phyloP scores from a whole-genome alignment of 2,113 vertebrate species.

The Phaetusa simplex region DNA sequence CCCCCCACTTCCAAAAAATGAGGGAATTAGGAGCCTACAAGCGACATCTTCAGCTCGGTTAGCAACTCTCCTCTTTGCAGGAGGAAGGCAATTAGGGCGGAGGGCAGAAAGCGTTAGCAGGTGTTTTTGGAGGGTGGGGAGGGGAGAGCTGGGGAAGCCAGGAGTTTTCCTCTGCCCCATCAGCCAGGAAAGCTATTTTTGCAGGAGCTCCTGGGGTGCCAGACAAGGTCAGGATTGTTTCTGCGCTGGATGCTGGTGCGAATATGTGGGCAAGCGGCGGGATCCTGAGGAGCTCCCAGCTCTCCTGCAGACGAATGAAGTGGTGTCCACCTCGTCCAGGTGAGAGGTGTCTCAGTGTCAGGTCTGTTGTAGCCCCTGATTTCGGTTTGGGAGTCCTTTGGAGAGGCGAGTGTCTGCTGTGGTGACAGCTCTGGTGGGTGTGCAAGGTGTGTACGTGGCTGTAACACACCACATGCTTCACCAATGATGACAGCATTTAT shows the following conservation, averaged over 20 bases:
- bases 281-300: neutral
- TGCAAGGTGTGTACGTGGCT: neutral
- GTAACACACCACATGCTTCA: neutral
- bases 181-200: neutral
- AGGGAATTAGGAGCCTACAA: neutral
- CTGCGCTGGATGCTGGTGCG: neutral
- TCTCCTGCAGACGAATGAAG: neutral
- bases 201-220: neutral
- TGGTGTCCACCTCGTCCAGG: neutral
- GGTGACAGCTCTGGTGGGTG: neutral
- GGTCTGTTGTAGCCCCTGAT: neutral
- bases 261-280: neutral
- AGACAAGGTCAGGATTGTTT: constrained; percentile 18
- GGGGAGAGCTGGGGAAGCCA: neutral
- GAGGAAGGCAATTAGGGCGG: neutral
- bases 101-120: neutral
- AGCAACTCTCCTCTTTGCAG: neutral
- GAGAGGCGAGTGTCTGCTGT: neutral
- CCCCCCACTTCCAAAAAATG: neutral
- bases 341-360: neutral
- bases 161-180: neutral
- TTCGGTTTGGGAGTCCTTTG: neutral
- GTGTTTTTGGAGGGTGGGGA: neutral
- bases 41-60: neutral
- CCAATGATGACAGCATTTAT: neutral